Base-by-base conservation (phyloP, 1,140 invertebrate genomes). In the Zaprionus kolodkinae region DNA sequence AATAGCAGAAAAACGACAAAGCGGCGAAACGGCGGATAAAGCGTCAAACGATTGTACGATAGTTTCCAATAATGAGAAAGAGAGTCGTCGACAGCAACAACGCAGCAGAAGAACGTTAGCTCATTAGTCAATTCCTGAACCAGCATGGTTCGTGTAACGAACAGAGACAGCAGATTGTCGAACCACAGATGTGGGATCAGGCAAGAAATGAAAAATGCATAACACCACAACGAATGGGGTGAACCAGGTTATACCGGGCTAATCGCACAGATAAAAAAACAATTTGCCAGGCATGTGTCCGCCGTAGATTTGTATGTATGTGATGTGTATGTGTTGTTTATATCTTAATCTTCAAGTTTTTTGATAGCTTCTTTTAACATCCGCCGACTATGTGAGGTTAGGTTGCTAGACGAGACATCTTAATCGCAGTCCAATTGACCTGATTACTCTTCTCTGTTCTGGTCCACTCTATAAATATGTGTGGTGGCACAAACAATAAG, bases 391-490 rank as follows among this genome's bases (percentile, higher is more conserved):
- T 60, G 48, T 59, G 54, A 66, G 54, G 64, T 66, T 65, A 65
- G 36, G 21, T 38, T 40, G 12, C 12, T 15, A 45, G 6, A 17
- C 45, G 17, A 50, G 17, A 50, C 45, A 50, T 50, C 45, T 50
- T 50, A 50, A 25, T 65, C 54, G 50, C 52, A 25, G 21, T 52
- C 50, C 63, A 40, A 83, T 87, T 86, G 84, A 87, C 83, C 83
- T 81, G 84, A 87, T 88, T 87, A 81, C 63, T 65, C 54, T 64
- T 67, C 74, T 78, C 63, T 55, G 56, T 70, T 72, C 35, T 75
- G 84, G 85, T 87, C 84, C 85, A 89, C 84, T 87, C 84, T 88
- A 87, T 81, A 89, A 89, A 87, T 89, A 85, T 62, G 38, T 62
- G 65, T 72, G 62, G 59, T 66, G 52, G 61, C 81, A 78, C 73